Percentiles rank a stretch among this genome's conserved stretches.
Conservation (phyloP, 2,888 invertebrate species). For the Cheilosia urbana region DNA sequence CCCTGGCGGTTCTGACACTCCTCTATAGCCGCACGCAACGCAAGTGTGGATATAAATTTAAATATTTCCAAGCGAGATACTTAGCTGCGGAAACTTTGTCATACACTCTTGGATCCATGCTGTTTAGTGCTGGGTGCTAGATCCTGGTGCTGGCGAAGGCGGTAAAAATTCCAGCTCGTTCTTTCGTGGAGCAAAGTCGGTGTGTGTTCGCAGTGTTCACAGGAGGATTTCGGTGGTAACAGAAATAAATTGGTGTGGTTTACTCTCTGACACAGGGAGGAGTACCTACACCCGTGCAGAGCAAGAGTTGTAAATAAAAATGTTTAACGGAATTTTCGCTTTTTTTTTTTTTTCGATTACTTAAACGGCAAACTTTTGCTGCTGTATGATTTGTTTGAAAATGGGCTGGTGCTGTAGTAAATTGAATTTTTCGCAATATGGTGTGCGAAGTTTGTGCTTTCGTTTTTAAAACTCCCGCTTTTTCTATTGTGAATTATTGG, state of each 20-base stretch:
- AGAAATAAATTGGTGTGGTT: slow-evolving; percentile 61
- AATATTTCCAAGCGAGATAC: slow-evolving; percentile 59
- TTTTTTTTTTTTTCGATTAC: slow-evolving; percentile 38
- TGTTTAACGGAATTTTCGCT: slow-evolving; percentile 18
- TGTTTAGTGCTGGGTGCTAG: neutral
- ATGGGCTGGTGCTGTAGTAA: too few species aligned
- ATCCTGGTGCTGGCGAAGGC: neutral
- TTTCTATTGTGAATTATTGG: too few species aligned
- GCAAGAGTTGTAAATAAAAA: slow-evolving; percentile 45
- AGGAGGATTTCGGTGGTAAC: slow-evolving; percentile 42
- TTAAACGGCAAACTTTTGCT: neutral
- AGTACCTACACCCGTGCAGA: neutral
- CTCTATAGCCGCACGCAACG: neutral
- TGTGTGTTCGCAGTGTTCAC: neutral
- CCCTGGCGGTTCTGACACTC: slow-evolving; percentile 9
- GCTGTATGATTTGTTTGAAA: too few species aligned
- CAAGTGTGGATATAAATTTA: slow-evolving; percentile 54
- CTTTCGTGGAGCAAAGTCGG: slow-evolving; percentile 17
- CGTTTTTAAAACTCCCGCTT: too few species aligned
- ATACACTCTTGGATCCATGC: slow-evolving; percentile 52
- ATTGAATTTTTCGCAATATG: too few species aligned
- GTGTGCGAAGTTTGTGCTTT: too few species aligned
- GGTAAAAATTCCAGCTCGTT: slow-evolving; percentile 35
- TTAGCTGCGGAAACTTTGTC: slow-evolving; percentile 68
- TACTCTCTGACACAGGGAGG: slow-evolving; percentile 7